Conservation (phyloP, 2,113 vertebrate species). For the Crypturellus undulatus region DNA sequence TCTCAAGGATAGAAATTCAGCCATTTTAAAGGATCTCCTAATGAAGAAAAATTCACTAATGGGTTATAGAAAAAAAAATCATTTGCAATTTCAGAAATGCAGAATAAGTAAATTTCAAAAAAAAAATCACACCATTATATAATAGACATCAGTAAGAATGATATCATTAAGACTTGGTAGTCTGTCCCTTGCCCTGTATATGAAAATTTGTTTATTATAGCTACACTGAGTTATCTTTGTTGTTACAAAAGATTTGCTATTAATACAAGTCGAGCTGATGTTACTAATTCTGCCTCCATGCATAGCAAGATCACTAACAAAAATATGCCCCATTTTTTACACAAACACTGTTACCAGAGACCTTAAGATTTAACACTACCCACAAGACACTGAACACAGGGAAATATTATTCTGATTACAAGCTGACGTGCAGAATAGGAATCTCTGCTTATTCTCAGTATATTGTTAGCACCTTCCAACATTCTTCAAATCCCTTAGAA, state of each 20-base stretch:
- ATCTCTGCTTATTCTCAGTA: neutral
- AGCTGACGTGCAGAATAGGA: rapidly evolving
- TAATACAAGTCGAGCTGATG: neutral
- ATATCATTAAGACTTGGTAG: neutral
- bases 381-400: neutral
- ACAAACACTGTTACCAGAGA: neutral
- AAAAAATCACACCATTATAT: neutral
- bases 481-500: neutral
- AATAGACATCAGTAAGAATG: rapidly evolving
- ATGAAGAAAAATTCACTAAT: constrained; percentile 36
- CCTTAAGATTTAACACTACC: rapidly evolving
- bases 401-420: neutral
- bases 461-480: neutral
- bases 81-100: neutral
- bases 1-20: constrained; percentile 20
- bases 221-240: neutral
- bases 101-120: neutral
- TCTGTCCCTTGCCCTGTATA: neutral
- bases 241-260: neutral
- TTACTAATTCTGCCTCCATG: neutral
- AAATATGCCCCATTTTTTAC: neutral
- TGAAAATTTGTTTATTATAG: neutral
- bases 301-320: neutral
- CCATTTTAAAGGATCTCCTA: constrained; percentile 43
- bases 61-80: rapidly evolving